Evolutionary conservation across 2,113 vertebrate species (phyloP), one percentile per base, ranked within the genome.

Genomic region (Nannospalax galili): DNA sequence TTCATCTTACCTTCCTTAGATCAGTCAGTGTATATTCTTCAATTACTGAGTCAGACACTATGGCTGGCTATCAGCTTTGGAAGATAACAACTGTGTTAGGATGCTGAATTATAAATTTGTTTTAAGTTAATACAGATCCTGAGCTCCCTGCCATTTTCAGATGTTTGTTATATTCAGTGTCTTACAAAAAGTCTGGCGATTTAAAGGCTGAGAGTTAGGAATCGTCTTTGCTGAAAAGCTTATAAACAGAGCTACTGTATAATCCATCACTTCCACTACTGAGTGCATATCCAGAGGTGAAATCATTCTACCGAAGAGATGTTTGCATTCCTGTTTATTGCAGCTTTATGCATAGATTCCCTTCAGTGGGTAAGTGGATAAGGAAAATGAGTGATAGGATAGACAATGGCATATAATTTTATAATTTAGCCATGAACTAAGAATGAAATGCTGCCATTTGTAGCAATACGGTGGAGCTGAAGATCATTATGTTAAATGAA

Each of bases 11-110:
- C 56, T 89, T 89, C 19, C 64, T 89, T 82, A 56, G n/a, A 78
- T 91, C 92, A 88, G 67, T 65, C n/a, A 88, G 37, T 84, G 45
- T 48, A 9, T 85, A 73, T 90, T 81, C 90, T 92, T 30, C 56
- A 11, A 58, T 87, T 87, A 77, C 26, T 82, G 73, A 85, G 19
- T 58, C 64, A 84, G 82, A 37, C 60, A 84, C 37, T 42, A 20
- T 48, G 48, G 90, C 86, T 84, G 45, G 19, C n/a, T 72, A 42
- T 79, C 88, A 86, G 4, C 42, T 45, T n/a, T 65, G n/a, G 90
- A n/a, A 56, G 94, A 87, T 87, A 45, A 7, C 9, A 78, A 45
- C 19, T n/a, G 35, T 69, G 84, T 80, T 91, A 73, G 32, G 6
- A 72, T 67, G 60, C 19, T 91, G 22, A 79, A 65, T 17, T 80